Evolutionary conservation across 2,797 vertebrate genomes (phyloP).

Genomic region (Labroides dimidiatus): DNA sequence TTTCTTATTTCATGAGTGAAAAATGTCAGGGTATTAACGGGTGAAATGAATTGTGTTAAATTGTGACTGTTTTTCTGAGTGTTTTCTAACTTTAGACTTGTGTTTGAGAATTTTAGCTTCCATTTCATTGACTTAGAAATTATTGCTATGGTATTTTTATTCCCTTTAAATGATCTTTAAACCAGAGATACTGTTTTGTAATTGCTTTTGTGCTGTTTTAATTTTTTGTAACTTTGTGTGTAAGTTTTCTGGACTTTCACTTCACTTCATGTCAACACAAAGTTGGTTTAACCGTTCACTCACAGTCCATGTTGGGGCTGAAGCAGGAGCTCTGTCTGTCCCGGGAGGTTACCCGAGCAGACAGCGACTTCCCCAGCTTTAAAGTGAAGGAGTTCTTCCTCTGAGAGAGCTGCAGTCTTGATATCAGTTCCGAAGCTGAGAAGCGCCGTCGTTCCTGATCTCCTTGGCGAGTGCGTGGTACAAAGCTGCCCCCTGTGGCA

Average conservation of each 20-base stretch:
- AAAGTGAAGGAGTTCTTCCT: constrained; percentile 88
- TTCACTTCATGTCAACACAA: not conserved
- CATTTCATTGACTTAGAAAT: too few species aligned
- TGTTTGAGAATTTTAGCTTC: too few species aligned
- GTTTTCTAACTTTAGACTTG: too few species aligned
- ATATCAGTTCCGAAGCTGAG: constrained; percentile 92
- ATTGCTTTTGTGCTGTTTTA: not conserved
- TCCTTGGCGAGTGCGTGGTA: constrained; percentile 65
- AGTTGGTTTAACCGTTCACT: constrained; percentile 60
- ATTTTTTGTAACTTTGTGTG: not conserved
- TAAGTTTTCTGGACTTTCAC: not conserved
- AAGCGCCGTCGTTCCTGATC: constrained; percentile 90
- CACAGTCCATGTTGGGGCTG: constrained; percentile 78
- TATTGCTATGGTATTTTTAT: too few species aligned
- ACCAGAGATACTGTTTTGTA: not conserved
- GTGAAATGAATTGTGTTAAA: too few species aligned
- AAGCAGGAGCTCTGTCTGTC: constrained; percentile 80
- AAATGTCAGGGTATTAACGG: too few species aligned
- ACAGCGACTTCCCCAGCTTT: constrained; percentile 88
- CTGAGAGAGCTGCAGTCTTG: constrained; percentile 89
- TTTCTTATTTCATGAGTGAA: too few species aligned
- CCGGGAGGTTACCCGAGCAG: constrained; percentile 82
- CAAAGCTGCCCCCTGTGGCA: constrained; percentile 46
- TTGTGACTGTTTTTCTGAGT: too few species aligned
- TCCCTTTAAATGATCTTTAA: too few species aligned